Evolutionary conservation across 2,888 invertebrate species (phyloP).

Genomic region (Pandemis cinnamomeana): DNA sequence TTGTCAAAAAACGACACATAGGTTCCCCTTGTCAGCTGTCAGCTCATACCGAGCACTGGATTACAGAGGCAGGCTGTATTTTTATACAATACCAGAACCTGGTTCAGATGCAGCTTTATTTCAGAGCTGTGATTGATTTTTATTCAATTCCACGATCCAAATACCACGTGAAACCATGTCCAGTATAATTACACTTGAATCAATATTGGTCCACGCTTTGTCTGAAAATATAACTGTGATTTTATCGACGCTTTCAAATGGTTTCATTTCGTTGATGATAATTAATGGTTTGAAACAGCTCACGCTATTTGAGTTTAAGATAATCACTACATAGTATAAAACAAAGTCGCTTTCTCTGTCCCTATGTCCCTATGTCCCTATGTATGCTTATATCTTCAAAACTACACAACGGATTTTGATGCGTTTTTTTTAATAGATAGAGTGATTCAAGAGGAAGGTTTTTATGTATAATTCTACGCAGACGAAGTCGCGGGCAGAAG

Average conservation of each 20-base stretch:
- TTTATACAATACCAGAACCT: constrained; percentile 18
- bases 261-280: not conserved
- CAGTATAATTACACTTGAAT: not conserved
- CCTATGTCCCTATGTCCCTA: no score
- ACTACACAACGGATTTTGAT: no score
- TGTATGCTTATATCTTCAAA: no score
- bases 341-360: no score
- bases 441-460: no score
- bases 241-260: not conserved
- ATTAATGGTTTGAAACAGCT: no score
- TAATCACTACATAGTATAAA: no score
- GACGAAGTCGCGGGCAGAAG: no score
- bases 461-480: no score
- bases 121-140: constrained; percentile 26
- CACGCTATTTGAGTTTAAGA: no score
- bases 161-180: not conserved
- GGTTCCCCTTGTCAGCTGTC: constrained; percentile 13
- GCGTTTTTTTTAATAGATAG: no score
- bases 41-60: constrained; percentile 18
- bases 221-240: not conserved
- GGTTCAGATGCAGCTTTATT: constrained; percentile 10
- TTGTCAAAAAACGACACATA: constrained; percentile 5
- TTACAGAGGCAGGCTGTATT: constrained; percentile 24
- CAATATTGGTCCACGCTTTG: not conserved
- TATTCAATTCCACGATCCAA: not conserved